Evolutionary conservation across 2,888 invertebrate genomes (phyloP), one percentile per base, ranked within the genome.

Genomic region (Phoronis australis): DNA sequence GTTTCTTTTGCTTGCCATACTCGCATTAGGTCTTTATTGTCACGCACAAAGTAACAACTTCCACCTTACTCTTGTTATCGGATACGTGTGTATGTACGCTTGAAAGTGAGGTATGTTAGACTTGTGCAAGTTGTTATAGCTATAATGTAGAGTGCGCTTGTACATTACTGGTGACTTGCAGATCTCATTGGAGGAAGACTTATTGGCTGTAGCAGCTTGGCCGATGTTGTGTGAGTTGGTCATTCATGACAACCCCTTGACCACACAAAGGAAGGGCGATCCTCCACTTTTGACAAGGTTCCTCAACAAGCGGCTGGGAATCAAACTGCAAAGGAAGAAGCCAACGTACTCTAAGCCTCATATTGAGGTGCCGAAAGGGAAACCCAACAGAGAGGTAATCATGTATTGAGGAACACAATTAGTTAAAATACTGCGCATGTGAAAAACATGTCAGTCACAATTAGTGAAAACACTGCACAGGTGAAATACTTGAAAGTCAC

Each of bases 171-270:
- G n/a, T n/a, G n/a, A n/a, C n/a, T 39, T 43, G 6, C 51, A 74
- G 69, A 69, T 75, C 35, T 54, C 48, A 20, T 65, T 69, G 25
- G 74, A 75, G 51, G 73, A 73, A 38, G 68, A 66, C 6, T 27
- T 75, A 24, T 56, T 75, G 42, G 68, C 74, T 3, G 65, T 75
- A 24, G 73, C 72, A 5, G 69, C 71, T 1, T 75, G 74, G 74
- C 75, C 75, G 1, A 65, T 68, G 63, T 55, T 75, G 40, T 57
- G 64, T 3, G 71, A 73, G 49, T 56, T 75, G 22, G 52, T 71
- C 22, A 64, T 75, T 21, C 66, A 69, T 47, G 59, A 66, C 52
- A 75, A 75, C 55, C 75, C 75, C 5, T 60, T 75, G 37, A 69
- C 71, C 20, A 66, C 58, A 6, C 54, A 63, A 23, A 61, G 60